Evolutionary conservation across 2,797 vertebrate species (phyloP).

Genomic region (Myotis vivesi): DNA sequence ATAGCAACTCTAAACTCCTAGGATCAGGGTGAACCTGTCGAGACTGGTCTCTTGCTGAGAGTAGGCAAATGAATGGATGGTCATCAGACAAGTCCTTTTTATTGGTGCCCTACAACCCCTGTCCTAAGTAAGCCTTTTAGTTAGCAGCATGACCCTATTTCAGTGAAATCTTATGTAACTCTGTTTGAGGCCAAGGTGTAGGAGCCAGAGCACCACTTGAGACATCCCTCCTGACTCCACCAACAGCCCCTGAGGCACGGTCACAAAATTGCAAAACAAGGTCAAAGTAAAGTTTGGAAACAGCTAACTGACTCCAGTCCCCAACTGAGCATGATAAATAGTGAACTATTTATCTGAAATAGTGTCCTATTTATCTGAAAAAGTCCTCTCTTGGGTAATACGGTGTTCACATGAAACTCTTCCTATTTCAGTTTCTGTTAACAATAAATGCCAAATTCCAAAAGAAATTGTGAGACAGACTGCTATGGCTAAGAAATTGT

Average conservation of each 20-base stretch:
- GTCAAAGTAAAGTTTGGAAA: not conserved
- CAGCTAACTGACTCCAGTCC: not conserved
- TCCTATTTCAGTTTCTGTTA: not conserved
- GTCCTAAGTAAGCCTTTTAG: not conserved
- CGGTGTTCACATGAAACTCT: not conserved
- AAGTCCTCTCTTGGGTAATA: not conserved
- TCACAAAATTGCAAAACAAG: not conserved
- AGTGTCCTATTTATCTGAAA: not conserved
- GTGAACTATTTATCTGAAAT: not conserved
- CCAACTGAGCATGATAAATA: not conserved
- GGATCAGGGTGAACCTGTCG: not conserved
- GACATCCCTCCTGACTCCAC: not conserved
- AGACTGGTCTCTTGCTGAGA: not conserved
- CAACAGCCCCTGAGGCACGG: not conserved
- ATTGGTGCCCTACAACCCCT: too few relatives aligned
- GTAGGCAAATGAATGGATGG: not conserved
- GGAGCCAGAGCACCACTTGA: not conserved
- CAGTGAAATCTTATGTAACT: not conserved
- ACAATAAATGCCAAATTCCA: not conserved
- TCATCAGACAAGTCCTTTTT: not conserved
- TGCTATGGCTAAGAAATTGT: not conserved
- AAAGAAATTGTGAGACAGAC: not conserved
- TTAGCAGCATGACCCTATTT: not conserved
- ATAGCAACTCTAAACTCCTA: not conserved
- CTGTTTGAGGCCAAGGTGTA: not conserved